Evolutionary conservation across 2,888 invertebrate species (phyloP).

Genomic region (Cephus spinipes): DNA sequence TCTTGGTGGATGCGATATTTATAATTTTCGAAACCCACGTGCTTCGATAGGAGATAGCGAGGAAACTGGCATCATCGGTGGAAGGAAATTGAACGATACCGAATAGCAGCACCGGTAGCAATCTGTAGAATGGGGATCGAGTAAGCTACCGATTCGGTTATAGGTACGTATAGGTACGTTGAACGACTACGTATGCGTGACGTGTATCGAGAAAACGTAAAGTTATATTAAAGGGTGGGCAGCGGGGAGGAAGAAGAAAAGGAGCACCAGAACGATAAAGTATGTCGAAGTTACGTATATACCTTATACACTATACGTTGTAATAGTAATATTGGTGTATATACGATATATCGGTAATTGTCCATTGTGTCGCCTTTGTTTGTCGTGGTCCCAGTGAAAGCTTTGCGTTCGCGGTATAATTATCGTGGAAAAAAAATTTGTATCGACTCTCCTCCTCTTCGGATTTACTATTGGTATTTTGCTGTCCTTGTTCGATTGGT

Average conservation of each 20-base stretch:
- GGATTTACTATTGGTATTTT: neutral
- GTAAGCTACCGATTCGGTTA: neutral
- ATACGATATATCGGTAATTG: neutral
- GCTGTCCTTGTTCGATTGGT: neutral
- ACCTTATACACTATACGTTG: neutral
- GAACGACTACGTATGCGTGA: neutral
- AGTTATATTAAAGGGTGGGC: neutral
- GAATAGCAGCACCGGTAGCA: neutral
- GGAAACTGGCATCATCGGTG: neutral
- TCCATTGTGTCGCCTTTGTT: conserved; percentile 45
- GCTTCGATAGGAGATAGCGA: conserved; percentile 4
- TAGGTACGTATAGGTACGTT: neutral
- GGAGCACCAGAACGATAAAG: neutral
- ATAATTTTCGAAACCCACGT: conserved; percentile 5
- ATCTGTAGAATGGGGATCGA: neutral
- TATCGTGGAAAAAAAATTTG: neutral
- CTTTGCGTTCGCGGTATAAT: conserved; percentile 19
- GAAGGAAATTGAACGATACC: neutral
- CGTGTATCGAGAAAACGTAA: neutral
- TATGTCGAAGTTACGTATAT: neutral
- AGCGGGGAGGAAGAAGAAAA: neutral
- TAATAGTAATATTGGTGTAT: neutral
- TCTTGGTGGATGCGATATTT: conserved; percentile 5
- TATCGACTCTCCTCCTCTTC: neutral
- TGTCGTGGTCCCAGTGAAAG: conserved; percentile 38